phyloP scores from a whole-genome alignment of 2,797 vertebrate species.

The Pantherophis alleghaniensis region DNA sequence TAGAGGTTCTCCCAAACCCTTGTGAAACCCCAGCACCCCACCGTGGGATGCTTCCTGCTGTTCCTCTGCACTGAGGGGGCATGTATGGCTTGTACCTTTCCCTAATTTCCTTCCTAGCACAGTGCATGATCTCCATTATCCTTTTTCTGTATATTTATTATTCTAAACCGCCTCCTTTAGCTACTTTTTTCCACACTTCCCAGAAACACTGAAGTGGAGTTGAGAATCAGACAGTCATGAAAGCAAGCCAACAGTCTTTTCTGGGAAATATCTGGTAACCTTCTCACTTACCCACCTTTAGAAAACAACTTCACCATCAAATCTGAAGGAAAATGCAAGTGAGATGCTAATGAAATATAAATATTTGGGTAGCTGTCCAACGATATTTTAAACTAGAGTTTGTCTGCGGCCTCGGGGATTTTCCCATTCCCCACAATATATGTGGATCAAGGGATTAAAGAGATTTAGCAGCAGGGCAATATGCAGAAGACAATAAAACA shows the following conservation, averaged over 20 bases:
- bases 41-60: not conserved
- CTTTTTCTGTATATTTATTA: not conserved
- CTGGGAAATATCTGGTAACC: constrained; percentile 16
- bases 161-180: not conserved
- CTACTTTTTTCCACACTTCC: too few species aligned
- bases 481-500: not conserved
- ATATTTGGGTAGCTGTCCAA: not conserved
- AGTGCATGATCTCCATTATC: not conserved
- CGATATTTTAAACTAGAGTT: not conserved
- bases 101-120: not conserved
- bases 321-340: constrained; percentile 4
- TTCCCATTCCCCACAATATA: not conserved
- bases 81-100: too few species aligned
- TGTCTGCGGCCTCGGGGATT: not conserved
- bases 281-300: constrained; percentile 1
- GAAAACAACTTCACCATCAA: constrained; percentile 7
- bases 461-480: not conserved
- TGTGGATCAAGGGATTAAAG: not conserved
- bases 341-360: constrained; percentile 15
- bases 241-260: constrained; percentile 5
- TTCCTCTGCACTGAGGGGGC: not conserved
- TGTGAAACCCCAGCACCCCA: too few species aligned
- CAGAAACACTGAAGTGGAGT: not conserved
- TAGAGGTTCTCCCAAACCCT: too few species aligned
- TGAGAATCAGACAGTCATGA: constrained; percentile 13